Evolutionary conservation across 2,888 invertebrate genomes (phyloP).

Genomic region (Agrochola lychnidis): DNA sequence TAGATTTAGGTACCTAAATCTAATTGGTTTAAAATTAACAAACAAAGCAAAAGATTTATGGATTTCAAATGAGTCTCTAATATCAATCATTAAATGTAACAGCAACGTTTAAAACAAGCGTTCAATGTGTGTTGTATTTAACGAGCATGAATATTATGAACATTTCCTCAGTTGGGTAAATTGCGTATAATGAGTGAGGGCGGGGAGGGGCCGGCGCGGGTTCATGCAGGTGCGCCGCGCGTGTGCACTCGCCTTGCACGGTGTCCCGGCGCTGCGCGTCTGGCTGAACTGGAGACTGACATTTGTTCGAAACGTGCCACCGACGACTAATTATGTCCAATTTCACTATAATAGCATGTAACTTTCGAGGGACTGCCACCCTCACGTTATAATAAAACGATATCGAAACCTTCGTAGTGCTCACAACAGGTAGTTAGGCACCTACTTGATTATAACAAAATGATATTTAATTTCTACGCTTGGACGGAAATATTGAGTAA

Average conservation of each 20-base stretch:
- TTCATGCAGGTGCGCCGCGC: slow-evolving; percentile 87
- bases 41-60: not conserved
- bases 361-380: slow-evolving; percentile 68
- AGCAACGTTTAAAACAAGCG: slow-evolving; percentile 77
- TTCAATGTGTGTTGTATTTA: slow-evolving; percentile 81
- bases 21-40: not conserved
- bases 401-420: slow-evolving; percentile 66
- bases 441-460: slow-evolving; percentile 29
- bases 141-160: slow-evolving; percentile 84
- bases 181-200: slow-evolving; percentile 86
- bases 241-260: slow-evolving; percentile 64
- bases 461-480: slow-evolving; percentile 35
- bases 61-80: slow-evolving; percentile 16
- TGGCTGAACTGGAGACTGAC: slow-evolving; percentile 49
- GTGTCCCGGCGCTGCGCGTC: slow-evolving; percentile 32
- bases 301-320: slow-evolving; percentile 64
- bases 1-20: not conserved
- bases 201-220: slow-evolving; percentile 72
- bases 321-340: slow-evolving; percentile 79
- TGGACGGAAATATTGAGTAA: slow-evolving; percentile 18
- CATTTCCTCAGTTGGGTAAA: slow-evolving; percentile 84
- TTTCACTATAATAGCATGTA: slow-evolving; percentile 74
- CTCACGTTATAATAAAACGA: slow-evolving; percentile 65
- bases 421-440: slow-evolving; percentile 50
- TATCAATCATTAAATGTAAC: slow-evolving; percentile 31